Evolutionary conservation across 1,140 invertebrate species (phyloP).

Genomic region (Aphelinus certus): DNA sequence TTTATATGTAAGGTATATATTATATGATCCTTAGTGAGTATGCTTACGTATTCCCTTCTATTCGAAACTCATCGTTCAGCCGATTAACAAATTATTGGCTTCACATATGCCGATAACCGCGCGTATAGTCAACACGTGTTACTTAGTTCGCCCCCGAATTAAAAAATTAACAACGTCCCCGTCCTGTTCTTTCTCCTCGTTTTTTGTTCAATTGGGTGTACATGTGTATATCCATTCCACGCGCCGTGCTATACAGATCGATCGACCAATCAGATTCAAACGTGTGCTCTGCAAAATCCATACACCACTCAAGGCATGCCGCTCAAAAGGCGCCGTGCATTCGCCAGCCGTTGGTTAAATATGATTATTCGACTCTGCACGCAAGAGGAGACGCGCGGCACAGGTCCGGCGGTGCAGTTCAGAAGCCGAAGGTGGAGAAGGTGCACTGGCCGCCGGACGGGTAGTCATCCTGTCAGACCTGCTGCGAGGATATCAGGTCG

Average conservation of each 20-base stretch:
- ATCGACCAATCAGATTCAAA: too few relatives aligned
- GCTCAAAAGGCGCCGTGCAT: background rate
- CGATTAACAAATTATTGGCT: too few relatives aligned
- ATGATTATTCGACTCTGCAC: background rate
- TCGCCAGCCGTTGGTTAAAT: background rate
- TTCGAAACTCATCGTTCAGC: too few relatives aligned
- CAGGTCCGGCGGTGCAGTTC: background rate
- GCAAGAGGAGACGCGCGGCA: background rate
- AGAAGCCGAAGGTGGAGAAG: conserved; percentile 19
- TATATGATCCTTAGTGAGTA: background rate
- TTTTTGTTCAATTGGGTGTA: too few relatives aligned
- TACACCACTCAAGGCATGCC: too few relatives aligned
- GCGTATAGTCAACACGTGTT: too few relatives aligned
- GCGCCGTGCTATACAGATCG: too few relatives aligned
- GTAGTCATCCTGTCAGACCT: conserved; percentile 54
- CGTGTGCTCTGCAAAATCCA: too few relatives aligned
- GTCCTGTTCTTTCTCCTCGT: too few relatives aligned
- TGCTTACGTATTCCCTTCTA: too few relatives aligned
- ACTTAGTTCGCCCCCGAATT: background rate
- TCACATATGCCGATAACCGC: too few relatives aligned
- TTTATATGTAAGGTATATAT: conserved; percentile 3
- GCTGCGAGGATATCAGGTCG: conserved; percentile 61
- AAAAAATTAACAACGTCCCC: conserved; percentile 25
- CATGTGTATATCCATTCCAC: too few relatives aligned
- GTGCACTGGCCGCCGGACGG: conserved; percentile 2